Evolutionary conservation across 1,140 invertebrate genomes (phyloP).

Genomic region (Hermetia illucens): DNA sequence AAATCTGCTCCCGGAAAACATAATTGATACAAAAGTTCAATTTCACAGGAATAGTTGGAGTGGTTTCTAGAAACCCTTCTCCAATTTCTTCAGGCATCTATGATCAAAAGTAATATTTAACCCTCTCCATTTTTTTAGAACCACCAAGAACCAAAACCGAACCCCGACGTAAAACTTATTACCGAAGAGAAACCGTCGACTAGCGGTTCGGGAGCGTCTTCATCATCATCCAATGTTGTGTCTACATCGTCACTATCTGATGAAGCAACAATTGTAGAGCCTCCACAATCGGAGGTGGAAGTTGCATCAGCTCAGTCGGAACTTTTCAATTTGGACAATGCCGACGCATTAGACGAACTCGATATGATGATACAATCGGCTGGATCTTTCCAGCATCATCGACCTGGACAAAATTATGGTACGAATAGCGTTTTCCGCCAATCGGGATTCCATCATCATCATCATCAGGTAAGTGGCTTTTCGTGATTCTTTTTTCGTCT

Average conservation of each 20-base stretch:
- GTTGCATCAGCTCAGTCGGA: slow-evolving; percentile 17
- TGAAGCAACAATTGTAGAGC: slow-evolving; percentile 7
- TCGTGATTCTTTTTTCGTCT: neutral
- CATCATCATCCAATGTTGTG: no score
- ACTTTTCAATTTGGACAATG: slow-evolving; percentile 30
- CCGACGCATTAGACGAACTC: slow-evolving; percentile 25
- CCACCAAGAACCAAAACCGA: no score
- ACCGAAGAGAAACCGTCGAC: no score
- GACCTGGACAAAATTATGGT: slow-evolving; percentile 8
- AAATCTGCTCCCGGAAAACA: no score
- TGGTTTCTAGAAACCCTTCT: no score
- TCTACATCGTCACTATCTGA: neutral
- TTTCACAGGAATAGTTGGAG: no score
- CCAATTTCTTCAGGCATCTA: no score
- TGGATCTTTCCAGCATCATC: slow-evolving; percentile 17
- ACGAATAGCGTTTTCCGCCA: slow-evolving; percentile 22
- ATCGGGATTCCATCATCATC: slow-evolving; percentile 29
- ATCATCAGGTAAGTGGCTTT: slow-evolving; percentile 22
- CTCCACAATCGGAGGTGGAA: slow-evolving; percentile 15
- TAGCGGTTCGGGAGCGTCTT: no score
- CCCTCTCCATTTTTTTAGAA: no score
- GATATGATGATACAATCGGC: slow-evolving; percentile 28
- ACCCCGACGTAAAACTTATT: no score
- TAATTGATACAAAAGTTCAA: no score
- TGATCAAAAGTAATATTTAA: no score